These are phyloP conservation scores for Chelonia mydas DNA, from an alignment of 2,797 vertebrate species.

Conservation along the genomic window DNA sequence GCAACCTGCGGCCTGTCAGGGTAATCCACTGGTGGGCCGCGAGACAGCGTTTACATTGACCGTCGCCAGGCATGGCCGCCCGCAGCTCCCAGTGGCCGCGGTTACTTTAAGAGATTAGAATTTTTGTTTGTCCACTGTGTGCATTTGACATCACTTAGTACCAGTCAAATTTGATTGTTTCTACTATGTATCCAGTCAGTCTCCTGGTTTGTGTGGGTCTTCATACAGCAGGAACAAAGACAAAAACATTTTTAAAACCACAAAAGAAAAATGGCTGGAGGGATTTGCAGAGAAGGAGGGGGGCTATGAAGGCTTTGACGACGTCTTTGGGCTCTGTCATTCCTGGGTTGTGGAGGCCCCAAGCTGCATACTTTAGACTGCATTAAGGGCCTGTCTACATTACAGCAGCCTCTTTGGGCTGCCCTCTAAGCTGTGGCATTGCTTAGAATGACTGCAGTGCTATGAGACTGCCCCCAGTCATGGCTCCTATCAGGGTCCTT, in stretches of 20 bases:
- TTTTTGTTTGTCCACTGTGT: neutral
- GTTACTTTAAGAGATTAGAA: neutral
- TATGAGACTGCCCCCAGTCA: neutral
- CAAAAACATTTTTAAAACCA: neutral
- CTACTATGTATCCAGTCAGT: neutral
- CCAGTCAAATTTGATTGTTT: neutral
- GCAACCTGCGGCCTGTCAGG: too few species aligned
- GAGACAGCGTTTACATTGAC: too few species aligned
- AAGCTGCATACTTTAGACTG: neutral
- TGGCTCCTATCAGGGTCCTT: neutral
- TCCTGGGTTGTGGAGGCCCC: neutral
- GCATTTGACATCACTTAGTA: neutral
- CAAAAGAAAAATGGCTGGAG: neutral
- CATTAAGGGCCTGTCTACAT: neutral
- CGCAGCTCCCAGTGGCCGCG: too few species aligned
- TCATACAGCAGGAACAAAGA: neutral
- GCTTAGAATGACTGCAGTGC: neutral
- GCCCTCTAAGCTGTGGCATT: neutral
- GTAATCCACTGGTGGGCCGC: too few species aligned
- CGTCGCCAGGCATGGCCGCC: too few species aligned
- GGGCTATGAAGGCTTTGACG: neutral
- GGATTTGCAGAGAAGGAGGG: neutral
- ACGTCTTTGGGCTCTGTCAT: neutral
- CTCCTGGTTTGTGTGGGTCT: neutral
- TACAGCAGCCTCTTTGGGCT: neutral